A percentile compares a stretch with the other conserved stretches of the same genome.
Evolutionary conservation across 2,113 vertebrate species (phyloP).

Genomic region (Arizona elegans): DNA sequence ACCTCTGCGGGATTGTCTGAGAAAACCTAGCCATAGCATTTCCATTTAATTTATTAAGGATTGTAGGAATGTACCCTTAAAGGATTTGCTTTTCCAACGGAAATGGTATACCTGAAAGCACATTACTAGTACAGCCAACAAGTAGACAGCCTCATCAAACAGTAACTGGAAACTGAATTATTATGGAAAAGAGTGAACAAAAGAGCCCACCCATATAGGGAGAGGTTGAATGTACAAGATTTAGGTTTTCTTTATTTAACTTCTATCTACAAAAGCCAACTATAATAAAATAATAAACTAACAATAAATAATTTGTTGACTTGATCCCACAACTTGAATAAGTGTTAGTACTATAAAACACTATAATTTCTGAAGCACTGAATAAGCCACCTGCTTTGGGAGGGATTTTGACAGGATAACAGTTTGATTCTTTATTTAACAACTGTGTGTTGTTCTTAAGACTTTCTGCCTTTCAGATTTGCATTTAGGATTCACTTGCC

Average conservation of each 20-base stretch:
- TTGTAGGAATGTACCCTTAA: not conserved
- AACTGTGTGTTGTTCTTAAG: not conserved
- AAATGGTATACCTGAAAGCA: not conserved
- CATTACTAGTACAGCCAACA: not conserved
- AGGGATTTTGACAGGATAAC: not conserved
- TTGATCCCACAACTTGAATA: not conserved
- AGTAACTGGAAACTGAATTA: not conserved
- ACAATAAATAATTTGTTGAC: not conserved
- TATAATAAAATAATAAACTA: not conserved
- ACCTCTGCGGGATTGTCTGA: not conserved
- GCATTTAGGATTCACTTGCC: not conserved
- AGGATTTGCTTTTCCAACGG: not conserved
- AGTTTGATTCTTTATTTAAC: not conserved
- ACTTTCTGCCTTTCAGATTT: not conserved
- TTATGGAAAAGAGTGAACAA: not conserved
- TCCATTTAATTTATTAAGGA: conserved; percentile 8
- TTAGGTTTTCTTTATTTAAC: not conserved
- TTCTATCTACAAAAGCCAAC: conserved; percentile 13
- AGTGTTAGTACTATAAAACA: not conserved
- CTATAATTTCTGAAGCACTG: not conserved
- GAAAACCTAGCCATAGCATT: not conserved
- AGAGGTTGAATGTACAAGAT: not conserved
- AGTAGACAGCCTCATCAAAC: conserved; percentile 12
- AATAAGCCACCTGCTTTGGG: not conserved
- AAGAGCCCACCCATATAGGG: not conserved